A percentile compares a stretch with the other conserved stretches of the same genome.
These are phyloP conservation scores for Equus quagga DNA, from an alignment of 2,113 vertebrate species.

Conservation along the genomic window DNA sequence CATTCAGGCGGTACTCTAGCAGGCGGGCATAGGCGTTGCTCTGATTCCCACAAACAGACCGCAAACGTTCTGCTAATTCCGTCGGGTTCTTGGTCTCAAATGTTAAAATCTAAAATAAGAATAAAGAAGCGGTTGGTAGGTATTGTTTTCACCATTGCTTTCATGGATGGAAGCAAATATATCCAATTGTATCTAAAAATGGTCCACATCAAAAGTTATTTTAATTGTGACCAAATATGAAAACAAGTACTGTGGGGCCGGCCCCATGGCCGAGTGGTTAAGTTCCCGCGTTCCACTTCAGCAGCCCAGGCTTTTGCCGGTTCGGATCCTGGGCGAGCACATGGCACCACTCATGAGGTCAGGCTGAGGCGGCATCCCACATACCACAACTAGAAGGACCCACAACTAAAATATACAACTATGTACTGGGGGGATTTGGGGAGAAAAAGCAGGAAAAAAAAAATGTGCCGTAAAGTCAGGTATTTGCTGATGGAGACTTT, in stretches of 20 bases:
- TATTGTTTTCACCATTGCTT: not conserved
- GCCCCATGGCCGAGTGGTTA: no score
- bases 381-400: no score
- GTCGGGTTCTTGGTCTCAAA: constrained; percentile 98
- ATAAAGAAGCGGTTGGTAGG: not conserved
- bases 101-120: constrained; percentile 92
- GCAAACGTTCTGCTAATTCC: constrained; percentile 95
- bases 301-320: no score
- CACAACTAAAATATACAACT: no score
- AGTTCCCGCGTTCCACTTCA: no score
- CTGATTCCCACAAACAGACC: constrained; percentile 97
- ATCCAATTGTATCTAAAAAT: not conserved
- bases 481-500: not conserved
- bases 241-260: not conserved
- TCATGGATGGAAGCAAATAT: not conserved
- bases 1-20: constrained; percentile 97
- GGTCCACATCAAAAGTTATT: not conserved
- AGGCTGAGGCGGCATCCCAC: no score
- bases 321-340: no score
- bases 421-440: no score
- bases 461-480: not conserved
- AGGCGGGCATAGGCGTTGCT: constrained; percentile 98
- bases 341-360: no score
- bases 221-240: constrained; percentile 15
- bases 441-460: no score